A percentile compares a stretch with the other conserved stretches of the same genome.
These are phyloP conservation scores for Ctenopoma multispine DNA, from an alignment of 2,797 vertebrate genomes.

Conservation along the genomic window DNA sequence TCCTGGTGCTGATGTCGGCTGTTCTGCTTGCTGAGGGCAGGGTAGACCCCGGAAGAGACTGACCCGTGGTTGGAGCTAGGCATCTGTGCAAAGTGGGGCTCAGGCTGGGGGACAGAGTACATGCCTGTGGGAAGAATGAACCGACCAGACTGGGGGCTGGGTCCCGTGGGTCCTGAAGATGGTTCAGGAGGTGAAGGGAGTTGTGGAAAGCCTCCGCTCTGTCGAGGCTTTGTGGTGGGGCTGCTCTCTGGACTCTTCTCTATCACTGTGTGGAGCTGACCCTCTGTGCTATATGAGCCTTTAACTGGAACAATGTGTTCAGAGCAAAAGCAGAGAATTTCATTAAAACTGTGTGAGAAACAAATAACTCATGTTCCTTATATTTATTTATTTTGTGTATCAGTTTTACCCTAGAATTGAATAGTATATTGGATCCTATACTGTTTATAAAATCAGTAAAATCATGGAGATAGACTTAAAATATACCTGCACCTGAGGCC, in stretches of 20 bases:
- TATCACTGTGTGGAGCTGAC: slow-evolving; percentile 91
- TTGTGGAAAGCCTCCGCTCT: slow-evolving; percentile 67
- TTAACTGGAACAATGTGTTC: slow-evolving; percentile 68
- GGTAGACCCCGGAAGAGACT: slow-evolving; percentile 81
- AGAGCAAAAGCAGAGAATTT: neutral
- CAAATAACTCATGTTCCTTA: too few species aligned
- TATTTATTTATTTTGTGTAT: neutral
- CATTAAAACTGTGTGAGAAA: neutral
- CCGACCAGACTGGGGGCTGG: slow-evolving; percentile 80
- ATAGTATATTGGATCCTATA: neutral
- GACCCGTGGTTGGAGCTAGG: slow-evolving; percentile 76
- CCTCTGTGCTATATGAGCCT: slow-evolving; percentile 82
- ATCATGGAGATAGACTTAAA: neutral
- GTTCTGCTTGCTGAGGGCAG: slow-evolving; percentile 89
- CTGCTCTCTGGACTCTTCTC: slow-evolving; percentile 97
- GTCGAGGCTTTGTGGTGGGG: slow-evolving; percentile 89
- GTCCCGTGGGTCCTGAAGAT: slow-evolving; percentile 65
- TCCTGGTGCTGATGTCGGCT: slow-evolving; percentile 42
- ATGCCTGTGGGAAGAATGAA: slow-evolving; percentile 87
- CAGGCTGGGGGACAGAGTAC: slow-evolving; percentile 88
- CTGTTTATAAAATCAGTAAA: neutral
- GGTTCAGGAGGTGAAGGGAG: slow-evolving; percentile 20
- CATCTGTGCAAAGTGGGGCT: slow-evolving; percentile 90
- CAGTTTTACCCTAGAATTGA: neutral
- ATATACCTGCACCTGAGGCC: slow-evolving; percentile 69